These are phyloP conservation scores for Leucopsar rothschildi DNA, from an alignment of 2,113 vertebrate genomes.

Conservation along the genomic window DNA sequence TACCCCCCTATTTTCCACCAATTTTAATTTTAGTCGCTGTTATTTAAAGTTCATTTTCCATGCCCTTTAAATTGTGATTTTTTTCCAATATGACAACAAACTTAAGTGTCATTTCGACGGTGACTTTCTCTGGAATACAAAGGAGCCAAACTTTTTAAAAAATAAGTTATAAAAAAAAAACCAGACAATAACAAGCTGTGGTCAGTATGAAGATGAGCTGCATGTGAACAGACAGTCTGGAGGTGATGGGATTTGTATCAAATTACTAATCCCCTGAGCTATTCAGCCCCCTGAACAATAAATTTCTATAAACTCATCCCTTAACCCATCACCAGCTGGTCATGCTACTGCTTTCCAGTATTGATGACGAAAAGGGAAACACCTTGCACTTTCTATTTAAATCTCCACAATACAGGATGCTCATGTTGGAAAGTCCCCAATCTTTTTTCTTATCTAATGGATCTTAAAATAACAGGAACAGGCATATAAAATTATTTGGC, in stretches of 20 bases:
- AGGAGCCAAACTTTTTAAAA: background rate
- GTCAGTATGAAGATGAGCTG: background rate
- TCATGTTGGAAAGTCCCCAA: background rate
- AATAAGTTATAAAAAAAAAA: background rate
- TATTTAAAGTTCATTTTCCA: conserved; percentile 26
- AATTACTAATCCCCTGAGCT: background rate
- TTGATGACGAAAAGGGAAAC: rapidly evolving
- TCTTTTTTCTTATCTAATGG: background rate
- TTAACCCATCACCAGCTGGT: background rate
- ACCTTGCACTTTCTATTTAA: background rate
- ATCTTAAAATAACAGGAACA: background rate
- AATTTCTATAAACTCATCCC: background rate
- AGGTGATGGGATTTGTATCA: background rate
- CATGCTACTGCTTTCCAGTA: background rate
- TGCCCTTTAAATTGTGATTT: background rate
- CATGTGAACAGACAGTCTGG: background rate
- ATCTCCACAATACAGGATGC: background rate
- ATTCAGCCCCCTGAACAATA: background rate
- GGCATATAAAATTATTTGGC: background rate
- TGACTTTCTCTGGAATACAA: background rate
- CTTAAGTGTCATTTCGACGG: background rate
- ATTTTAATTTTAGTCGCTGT: background rate
- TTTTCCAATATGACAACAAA: background rate
- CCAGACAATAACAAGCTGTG: background rate
- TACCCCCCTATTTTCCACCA: background rate